Evolutionary conservation across 2,888 invertebrate genomes (phyloP), one percentile per base, ranked within the genome.

Genomic region (Caenorhabditis imperialis): DNA sequence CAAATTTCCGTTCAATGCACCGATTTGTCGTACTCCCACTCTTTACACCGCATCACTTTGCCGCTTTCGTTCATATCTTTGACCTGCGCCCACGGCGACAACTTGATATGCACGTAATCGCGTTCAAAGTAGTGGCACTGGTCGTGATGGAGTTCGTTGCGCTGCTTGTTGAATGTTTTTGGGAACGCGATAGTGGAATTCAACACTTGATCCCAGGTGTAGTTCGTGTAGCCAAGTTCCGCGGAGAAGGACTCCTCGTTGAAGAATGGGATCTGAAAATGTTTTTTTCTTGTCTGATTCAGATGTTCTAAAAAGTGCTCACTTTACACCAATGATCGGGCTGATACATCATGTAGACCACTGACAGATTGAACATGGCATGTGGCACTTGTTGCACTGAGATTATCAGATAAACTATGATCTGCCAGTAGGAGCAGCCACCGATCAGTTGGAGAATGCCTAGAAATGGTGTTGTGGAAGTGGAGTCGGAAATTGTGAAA

Each of bases 301-400:
- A 30, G 30, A 30, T 7, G 10, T 30, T 10, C 6, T 6, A 30
- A 30, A 7, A 10, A 7, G 30, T 30, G 7, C 27, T 18, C 38
- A 81, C 81, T 62, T 82, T 80, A 70, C 86, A 88, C 84, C 86
- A 85, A 79, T 88, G 87, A 62, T 88, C 87, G 23, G 88, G 88
- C 55, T 83, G 81, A 72, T 85, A 85, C 81, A 86, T 88, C 84
- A 88, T 87, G 78, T 88, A 88, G 25, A 88, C 85, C 37, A 87
- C 85, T 3, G 78, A 79, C 2, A 84, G 73, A 76, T 86, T 86
- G 81, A 88, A 86, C 88, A 88, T 88, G 16, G 88, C 88, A 51
- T 88, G 88, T 12, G 88, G 88, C 44, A 88, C 81, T 78, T 84
- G 77, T 42, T 74, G 75, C 1, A 54, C 81, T 14, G 84, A 81